These are phyloP conservation scores for Macquaria australasica DNA, from an alignment of 2,113 vertebrate species.

Conservation along the genomic window DNA sequence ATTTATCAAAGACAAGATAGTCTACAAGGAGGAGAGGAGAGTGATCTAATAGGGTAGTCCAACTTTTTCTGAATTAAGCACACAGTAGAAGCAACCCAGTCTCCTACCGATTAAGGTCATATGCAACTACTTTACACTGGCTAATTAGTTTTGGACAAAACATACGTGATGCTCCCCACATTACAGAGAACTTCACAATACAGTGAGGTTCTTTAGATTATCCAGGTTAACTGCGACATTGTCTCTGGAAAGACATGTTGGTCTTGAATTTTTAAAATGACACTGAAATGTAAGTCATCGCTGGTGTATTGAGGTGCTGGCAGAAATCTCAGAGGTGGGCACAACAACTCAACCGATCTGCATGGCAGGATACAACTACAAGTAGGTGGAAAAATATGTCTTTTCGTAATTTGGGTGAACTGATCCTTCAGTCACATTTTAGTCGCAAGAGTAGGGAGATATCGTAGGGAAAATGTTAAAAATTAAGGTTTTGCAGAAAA, in stretches of 20 bases:
- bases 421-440: no score
- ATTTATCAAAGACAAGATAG: slow-evolving; percentile 27
- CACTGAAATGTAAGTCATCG: background rate
- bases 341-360: background rate
- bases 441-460: no score
- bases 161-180: background rate
- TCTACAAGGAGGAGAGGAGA: no score
- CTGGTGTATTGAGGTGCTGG: background rate
- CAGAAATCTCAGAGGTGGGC: background rate
- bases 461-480: no score
- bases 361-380: background rate
- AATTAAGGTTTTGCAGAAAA: no score
- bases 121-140: background rate
- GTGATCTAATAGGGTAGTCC: background rate
- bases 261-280: no score
- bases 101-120: background rate
- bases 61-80: background rate
- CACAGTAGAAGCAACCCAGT: background rate
- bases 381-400: no score
- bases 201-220: background rate
- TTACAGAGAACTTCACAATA: background rate
- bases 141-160: background rate
- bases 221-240: background rate
- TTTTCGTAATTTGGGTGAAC: no score
- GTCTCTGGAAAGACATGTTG: background rate